These are phyloP conservation scores for Drosophila pectinifera DNA, from an alignment of 1,140 invertebrate species.

Conservation along the genomic window DNA sequence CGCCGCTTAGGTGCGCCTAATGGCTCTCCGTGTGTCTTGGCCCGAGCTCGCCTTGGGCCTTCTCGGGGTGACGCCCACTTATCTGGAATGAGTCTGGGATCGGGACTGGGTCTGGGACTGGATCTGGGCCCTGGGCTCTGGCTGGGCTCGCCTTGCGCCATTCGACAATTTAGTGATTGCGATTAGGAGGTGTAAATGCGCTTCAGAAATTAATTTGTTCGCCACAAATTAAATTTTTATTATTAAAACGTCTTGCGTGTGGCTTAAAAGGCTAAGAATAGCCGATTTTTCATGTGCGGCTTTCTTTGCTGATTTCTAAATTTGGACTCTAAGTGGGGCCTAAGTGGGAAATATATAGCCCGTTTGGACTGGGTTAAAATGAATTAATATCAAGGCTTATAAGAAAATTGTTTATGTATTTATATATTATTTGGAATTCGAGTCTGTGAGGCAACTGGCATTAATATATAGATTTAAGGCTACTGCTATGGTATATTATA, in stretches of 20 bases:
- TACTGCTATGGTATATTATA: not conserved
- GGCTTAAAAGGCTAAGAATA: conserved; percentile 50
- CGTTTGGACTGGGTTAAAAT: not conserved
- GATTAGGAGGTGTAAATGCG: conserved; percentile 82
- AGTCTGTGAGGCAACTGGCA: too few relatives aligned
- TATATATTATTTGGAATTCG: too few relatives aligned
- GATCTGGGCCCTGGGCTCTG: conserved; percentile 8
- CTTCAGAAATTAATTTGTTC: conserved; percentile 81
- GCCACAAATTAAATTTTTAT: conserved; percentile 83
- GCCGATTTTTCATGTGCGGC: conserved; percentile 34
- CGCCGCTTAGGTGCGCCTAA: conserved; percentile 80
- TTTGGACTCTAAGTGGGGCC: not conserved
- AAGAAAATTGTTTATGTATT: not conserved
- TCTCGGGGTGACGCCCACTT: conserved; percentile 61
- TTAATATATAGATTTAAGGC: too few relatives aligned
- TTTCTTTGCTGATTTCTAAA: conserved; percentile 21
- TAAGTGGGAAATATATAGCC: conserved; percentile 13
- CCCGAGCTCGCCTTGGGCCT: conserved; percentile 36
- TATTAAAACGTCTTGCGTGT: conserved; percentile 79
- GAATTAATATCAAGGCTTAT: not conserved
- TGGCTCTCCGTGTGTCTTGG: conserved; percentile 44
- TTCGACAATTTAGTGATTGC: conserved; percentile 80
- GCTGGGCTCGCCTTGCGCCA: conserved; percentile 41
- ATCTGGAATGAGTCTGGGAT: conserved; percentile 22
- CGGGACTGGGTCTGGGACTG: conserved; percentile 13